phyloP scores from a whole-genome alignment of 35 echinoderm and acorn worm species.

The Apostichopus japonicus region DNA sequence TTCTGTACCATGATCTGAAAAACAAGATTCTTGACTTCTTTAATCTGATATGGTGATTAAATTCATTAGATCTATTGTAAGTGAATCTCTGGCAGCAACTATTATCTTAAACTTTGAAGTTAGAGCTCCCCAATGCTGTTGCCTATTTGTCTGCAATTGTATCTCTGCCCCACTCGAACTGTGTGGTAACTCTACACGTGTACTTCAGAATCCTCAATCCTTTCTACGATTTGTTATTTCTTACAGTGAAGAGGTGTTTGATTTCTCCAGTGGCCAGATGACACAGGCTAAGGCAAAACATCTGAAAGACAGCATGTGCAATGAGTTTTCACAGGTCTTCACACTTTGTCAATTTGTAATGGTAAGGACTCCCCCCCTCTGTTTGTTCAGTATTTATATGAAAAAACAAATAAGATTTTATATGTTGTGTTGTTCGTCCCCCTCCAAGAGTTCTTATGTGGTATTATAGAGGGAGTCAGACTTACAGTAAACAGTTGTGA shows the following conservation, averaged over 20 bases:
- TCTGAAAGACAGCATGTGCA: conserved; percentile 99
- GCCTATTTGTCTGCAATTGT: neutral
- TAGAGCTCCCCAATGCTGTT: no score
- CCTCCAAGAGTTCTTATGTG: no score
- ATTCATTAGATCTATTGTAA: no score
- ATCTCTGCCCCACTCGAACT: neutral
- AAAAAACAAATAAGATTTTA: no score
- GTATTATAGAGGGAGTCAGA: no score
- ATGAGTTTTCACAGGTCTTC: conserved; percentile 99
- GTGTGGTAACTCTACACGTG: neutral
- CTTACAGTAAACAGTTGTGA: no score
- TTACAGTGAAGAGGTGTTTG: conserved; percentile 99
- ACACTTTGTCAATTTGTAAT: conserved; percentile 94
- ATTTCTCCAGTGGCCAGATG: conserved; percentile 97
- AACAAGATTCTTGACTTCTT: no score
- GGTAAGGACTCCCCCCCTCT: conserved; percentile 50
- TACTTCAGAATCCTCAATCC: neutral
- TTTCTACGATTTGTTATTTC: conserved; percentile 14
- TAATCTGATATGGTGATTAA: no score
- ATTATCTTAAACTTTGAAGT: no score
- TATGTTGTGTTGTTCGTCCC: no score
- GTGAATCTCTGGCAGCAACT: no score
- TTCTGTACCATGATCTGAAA: no score
- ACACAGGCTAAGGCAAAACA: conserved; percentile 99
- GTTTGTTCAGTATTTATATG: neutral